Evolutionary conservation across 2,797 vertebrate genomes (phyloP).

Genomic region (Notoglanidium macrostoma): DNA sequence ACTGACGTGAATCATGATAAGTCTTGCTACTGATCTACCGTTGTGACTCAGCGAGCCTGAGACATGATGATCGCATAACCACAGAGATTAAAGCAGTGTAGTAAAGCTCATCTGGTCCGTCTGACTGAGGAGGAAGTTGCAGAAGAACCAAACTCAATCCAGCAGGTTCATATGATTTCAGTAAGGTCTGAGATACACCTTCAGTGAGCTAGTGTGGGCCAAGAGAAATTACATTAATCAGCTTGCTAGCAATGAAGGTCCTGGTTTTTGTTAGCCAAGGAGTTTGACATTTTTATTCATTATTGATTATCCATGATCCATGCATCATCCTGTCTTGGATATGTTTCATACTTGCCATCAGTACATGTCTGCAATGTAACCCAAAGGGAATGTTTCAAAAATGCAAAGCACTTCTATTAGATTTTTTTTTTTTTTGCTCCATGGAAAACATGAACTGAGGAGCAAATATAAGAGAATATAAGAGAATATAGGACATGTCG

Average conservation of each 20-base stretch:
- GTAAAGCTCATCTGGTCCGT: not conserved
- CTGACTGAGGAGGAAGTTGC: not conserved
- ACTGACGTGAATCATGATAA: slow-evolving; percentile 2
- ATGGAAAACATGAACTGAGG: not conserved
- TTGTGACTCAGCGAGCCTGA: not conserved
- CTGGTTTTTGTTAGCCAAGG: not conserved
- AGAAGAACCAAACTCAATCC: not conserved
- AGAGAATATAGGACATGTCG: not conserved
- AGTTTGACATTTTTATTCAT: not conserved
- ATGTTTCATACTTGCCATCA: not conserved
- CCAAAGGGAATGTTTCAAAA: not conserved
- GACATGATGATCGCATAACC: not conserved
- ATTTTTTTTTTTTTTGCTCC: not conserved
- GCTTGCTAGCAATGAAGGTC: not conserved
- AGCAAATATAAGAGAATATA: not conserved
- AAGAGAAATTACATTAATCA: not conserved
- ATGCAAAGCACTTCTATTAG: not conserved
- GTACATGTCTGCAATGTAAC: not conserved
- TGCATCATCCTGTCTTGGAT: not conserved
- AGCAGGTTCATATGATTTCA: not conserved
- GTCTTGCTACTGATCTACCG: not conserved
- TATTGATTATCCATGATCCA: no score
- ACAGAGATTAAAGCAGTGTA: not conserved
- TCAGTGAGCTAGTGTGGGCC: not conserved
- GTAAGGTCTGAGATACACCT: not conserved